Evolutionary conservation across 1,140 invertebrate genomes (phyloP), one percentile per base, ranked within the genome.

Genomic region (Sweltsa coloradensis): DNA sequence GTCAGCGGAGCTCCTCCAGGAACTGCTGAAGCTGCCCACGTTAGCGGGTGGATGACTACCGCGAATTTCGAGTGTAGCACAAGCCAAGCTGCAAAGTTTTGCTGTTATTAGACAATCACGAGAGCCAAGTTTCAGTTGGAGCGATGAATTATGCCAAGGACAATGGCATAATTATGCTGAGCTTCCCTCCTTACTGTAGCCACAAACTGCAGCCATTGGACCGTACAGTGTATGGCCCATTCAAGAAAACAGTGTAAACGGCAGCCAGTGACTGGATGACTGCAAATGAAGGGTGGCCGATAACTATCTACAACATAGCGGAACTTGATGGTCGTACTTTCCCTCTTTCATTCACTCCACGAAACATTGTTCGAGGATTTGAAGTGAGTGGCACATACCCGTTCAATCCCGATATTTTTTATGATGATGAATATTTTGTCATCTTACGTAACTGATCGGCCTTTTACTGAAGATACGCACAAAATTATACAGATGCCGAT

Each of bases 41-140:
- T 23, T 45, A 64, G 54, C 53, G 71, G 70, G 3, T 73, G 70
- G 67, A 71, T 73, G 61, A 67, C 53, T n/a, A 53, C 49, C 14
- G 49, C 56, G 13, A 51, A 62, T 50, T 73, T 72, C 60, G 23
- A 64, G 61, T 50, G 52, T 56, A 3, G 56, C 51, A n/a, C 49
- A 43, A 37, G 26, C 27, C 31, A 45, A 40, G 47, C 18, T 40
- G 34, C 47, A 41, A 50, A 37, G 40, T 51, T 43, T 25, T 58
- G 19, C 29, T 58, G n/a, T 34, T 55, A 5, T 41, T 52, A 16
- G 57, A 60, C 44, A 58, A 59, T 45, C 54, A 65, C 49, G 49
- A 47, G 9, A 51, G 47, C 22, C 52, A 58, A 19, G 22, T 53
- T 22, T 48, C 47, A 5, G 7, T 55, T 29, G 49, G 53, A 26